A percentile compares a stretch with the other conserved stretches of the same genome.
phyloP scores from a whole-genome alignment of 2,888 invertebrate genomes.

The Microchrysa polita region DNA sequence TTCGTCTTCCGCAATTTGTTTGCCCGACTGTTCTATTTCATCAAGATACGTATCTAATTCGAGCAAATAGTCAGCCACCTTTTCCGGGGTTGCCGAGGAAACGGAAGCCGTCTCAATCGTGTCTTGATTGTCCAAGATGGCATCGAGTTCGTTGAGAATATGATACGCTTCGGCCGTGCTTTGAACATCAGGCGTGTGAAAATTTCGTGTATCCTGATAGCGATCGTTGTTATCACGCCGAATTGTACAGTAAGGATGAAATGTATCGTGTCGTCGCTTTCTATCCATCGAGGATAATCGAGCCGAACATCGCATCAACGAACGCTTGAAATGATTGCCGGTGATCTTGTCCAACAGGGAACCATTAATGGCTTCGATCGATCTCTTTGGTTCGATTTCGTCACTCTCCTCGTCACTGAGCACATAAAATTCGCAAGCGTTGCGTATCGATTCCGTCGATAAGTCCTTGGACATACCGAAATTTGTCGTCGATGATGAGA shows the following conservation, averaged over 20 bases:
- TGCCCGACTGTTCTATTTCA: constrained; percentile 59
- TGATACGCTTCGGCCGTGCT: constrained; percentile 57
- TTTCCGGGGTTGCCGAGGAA: constrained; percentile 53
- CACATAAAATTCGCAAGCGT: constrained; percentile 57
- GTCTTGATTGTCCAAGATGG: constrained; percentile 55
- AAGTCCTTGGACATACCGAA: constrained; percentile 58
- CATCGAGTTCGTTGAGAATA: constrained; percentile 60
- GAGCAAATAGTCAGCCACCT: constrained; percentile 66
- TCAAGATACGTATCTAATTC: constrained; percentile 68
- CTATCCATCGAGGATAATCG: constrained; percentile 45
- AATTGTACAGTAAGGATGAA: constrained; percentile 49
- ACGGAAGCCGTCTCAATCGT: constrained; percentile 17
- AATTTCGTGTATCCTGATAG: not conserved
- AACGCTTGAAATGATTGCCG: constrained; percentile 36
- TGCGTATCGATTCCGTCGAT: constrained; percentile 60
- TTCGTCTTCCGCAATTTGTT: not conserved
- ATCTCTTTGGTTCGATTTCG: constrained; percentile 50
- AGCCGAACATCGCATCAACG: constrained; percentile 27
- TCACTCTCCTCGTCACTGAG: constrained; percentile 55
- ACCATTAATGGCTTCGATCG: constrained; percentile 44
- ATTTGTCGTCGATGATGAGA: constrained; percentile 36
- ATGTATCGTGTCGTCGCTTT: constrained; percentile 42
- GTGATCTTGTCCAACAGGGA: constrained; percentile 46
- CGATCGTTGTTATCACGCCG: constrained; percentile 41
- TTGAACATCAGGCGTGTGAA: not conserved